Evolutionary conservation across 2,113 vertebrate species (phyloP), one percentile per base, ranked within the genome.

Genomic region (Phalacrocorax brasilianus): DNA sequence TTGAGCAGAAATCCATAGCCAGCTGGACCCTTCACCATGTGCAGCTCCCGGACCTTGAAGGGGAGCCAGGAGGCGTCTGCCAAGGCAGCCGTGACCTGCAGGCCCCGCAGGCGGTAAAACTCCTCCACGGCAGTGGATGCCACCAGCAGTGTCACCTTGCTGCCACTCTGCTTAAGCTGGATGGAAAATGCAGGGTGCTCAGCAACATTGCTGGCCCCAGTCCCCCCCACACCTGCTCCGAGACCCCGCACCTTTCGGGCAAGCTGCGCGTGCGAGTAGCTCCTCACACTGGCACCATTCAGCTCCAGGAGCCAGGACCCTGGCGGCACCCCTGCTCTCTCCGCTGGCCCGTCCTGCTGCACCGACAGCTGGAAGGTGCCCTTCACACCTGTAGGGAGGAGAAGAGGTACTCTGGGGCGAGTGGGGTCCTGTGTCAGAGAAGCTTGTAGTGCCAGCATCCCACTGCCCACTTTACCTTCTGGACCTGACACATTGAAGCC

Each of bases 1-100:
- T 98, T 98, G 85, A 99, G 98, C 91, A 99, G 96, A 89, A 99
- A 99, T 17, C 99, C 99, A 0, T 99, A 99, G 40, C 99, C 99
- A 28, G 97, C 91, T 0, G 91, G 94, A 21, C 98, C 99, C 91
- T 98, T 99, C 32, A 97, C 89, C 55, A 99, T 93, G 67, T 97
- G 96, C 93, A 99, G 95, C 81, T 98, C 98, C n/a, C 98, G 98
- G n/a, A 98, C 97, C 47, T 58, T 95, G 91, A 98, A 95, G 12
- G 99, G 99, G 14, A 99, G 97, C 74, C 97, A 96, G 91, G 97
- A 97, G 77, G 97, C 96, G 55, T 98, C 97, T 1, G 99, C 98
- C 95, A 99, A 40, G 30, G 97, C 95, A 0, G 99, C 98, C 2
- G 98, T 97, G 93, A 99, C 97, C 45, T 97, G 98, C 93, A 99